Evolutionary conservation across 1,140 invertebrate genomes (phyloP).

Genomic region (Hyles euphorbiae): DNA sequence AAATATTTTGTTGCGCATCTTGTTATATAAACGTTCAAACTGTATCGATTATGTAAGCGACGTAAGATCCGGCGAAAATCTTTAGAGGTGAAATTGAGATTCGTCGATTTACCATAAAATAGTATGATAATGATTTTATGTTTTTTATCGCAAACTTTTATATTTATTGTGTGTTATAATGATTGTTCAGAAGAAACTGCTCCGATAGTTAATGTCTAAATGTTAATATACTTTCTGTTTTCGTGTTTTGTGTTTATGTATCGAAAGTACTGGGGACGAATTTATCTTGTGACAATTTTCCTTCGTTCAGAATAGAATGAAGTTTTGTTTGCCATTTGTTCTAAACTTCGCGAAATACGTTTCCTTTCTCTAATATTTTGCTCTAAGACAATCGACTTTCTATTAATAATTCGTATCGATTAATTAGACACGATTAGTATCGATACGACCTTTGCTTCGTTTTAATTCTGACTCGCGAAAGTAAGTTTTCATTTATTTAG

Average conservation of each 20-base stretch:
- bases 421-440: slow-evolving; percentile 69
- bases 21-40: slow-evolving; percentile 9
- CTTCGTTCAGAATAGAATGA: no score
- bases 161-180: no score
- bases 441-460: slow-evolving; percentile 35
- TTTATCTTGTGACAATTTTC: no score
- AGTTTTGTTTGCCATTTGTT: no score
- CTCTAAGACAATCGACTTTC: slow-evolving; percentile 61
- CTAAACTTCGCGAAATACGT: no score
- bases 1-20: slow-evolving; percentile 18
- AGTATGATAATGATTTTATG: no score
- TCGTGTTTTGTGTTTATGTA: no score
- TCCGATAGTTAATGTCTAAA: no score
- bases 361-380: slow-evolving; percentile 63
- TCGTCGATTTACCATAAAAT: slow-evolving; percentile 2
- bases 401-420: slow-evolving; percentile 66
- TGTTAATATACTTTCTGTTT: no score
- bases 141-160: no score
- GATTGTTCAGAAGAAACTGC: no score
- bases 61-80: slow-evolving; percentile 4
- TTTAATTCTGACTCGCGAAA: slow-evolving; percentile 35
- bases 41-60: slow-evolving; percentile 23
- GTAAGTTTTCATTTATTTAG: slow-evolving; percentile 30
- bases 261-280: no score
- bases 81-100: slow-evolving; percentile 3